Base-by-base conservation (phyloP, 2,113 vertebrate species). In the Calcarius ornatus region DNA sequence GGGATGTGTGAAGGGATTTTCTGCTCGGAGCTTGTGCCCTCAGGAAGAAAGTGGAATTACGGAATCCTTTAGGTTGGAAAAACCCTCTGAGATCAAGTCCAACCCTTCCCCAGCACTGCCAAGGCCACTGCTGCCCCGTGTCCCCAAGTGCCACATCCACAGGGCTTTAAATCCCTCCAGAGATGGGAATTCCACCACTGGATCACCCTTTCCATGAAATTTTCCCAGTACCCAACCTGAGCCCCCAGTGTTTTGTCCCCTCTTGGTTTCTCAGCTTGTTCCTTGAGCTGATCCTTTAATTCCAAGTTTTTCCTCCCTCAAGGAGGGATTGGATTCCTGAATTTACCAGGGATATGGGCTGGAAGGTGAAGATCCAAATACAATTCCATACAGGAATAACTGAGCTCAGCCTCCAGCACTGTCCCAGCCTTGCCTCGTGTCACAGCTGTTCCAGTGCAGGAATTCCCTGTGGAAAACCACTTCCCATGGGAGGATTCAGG, bases 241-340 rank as follows among this genome's bases (percentile, higher is more conserved):
- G 11, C 25, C 20, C 24, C 3, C 23, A 33, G 30, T 9, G 7
- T 43, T 73, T 30, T 24, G 27, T 31, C 21, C 43, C 42, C n/a
- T 19, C 15, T 24, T 31, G 72, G 20, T 48, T 59, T 24, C 21
- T 31, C 43, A 47, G 20, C n/a, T 47, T 3, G 1, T 37, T 47
- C 54, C 54, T 37, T 23, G 25, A 47, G 33, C 54, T 30, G 27
- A 9, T 38, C n/a, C 43, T 5, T 60, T 3, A 31, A 76, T 38
- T 60, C 42, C 21, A 1, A 4, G 27, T 3, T 60, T 60, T 48
- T 48, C 43, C n/a, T 60, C 21, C 15, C 27, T 19, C 6, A 14
- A 0, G 0, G 6, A 37, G 20, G 11, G 11, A 1, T 24, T 59
- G 27, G 20, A 47, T 37, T 35, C 20, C 33, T 22, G 25, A 37